phyloP scores from a whole-genome alignment of 2,113 vertebrate species.

The Rhinogobius similis region DNA sequence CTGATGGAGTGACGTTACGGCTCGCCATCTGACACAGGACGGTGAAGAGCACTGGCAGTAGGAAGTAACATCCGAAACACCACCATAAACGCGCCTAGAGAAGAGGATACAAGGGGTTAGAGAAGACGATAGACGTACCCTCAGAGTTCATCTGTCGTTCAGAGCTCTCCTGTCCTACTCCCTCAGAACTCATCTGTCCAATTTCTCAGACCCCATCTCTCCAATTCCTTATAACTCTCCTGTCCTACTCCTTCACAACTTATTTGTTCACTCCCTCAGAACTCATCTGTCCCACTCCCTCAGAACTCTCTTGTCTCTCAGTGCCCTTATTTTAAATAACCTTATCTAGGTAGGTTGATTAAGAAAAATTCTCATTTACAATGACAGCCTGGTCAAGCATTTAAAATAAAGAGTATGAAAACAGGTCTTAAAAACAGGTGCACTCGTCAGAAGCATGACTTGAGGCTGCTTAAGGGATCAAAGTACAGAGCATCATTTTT shows the following conservation, averaged over 20 bases:
- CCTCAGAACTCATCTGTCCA: not conserved
- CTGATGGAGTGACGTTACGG: not conserved
- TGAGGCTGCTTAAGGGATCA: no score
- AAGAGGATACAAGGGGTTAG: not conserved
- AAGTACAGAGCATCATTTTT: no score
- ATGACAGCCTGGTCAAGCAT: no score
- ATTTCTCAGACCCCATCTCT: no score
- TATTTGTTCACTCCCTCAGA: not conserved
- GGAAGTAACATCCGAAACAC: slow-evolving; percentile 4
- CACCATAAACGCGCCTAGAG: not conserved
- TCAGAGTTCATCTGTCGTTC: not conserved
- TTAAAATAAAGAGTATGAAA: no score
- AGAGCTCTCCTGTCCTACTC: not conserved
- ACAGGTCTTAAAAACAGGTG: no score
- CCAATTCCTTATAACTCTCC: no score
- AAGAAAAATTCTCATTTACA: no score
- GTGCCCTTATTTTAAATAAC: no score
- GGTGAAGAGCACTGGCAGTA: slow-evolving; percentile 2
- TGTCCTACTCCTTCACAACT: not conserved
- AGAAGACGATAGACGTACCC: not conserved
- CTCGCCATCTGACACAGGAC: slow-evolving; percentile 3
- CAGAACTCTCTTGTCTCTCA: no score
- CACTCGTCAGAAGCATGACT: no score
- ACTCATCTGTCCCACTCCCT: not conserved
- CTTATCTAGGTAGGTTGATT: no score